These are phyloP conservation scores for Agriopis marginaria DNA, from an alignment of 2,888 invertebrate species.

Conservation along the genomic window DNA sequence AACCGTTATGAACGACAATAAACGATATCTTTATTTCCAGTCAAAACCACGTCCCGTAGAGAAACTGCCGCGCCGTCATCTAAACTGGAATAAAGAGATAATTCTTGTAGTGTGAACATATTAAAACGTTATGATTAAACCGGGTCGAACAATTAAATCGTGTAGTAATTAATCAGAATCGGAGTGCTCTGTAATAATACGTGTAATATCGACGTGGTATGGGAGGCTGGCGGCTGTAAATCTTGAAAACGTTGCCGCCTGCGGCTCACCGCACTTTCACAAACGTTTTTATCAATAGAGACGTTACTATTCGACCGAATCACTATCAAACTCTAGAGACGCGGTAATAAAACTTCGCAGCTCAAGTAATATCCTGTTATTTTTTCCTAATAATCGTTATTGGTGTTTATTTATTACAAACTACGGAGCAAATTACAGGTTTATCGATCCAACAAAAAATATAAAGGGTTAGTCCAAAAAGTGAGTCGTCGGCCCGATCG, in stretches of 20 bases:
- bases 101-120: constrained; percentile 71
- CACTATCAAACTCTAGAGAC: constrained; percentile 69
- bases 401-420: constrained; percentile 86
- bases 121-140: constrained; percentile 72
- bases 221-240: constrained; percentile 76
- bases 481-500: constrained; percentile 84
- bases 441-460: constrained; percentile 82
- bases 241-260: constrained; percentile 72
- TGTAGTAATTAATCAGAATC: constrained; percentile 78
- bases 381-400: constrained; percentile 86
- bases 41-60: constrained; percentile 70
- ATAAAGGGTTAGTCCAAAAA: constrained; percentile 85
- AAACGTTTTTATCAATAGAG: constrained; percentile 81
- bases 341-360: constrained; percentile 74
- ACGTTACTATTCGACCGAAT: constrained; percentile 79
- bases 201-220: constrained; percentile 76
- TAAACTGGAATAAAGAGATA: constrained; percentile 72
- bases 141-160: constrained; percentile 76
- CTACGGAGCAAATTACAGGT: constrained; percentile 83
- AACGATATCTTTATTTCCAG: constrained; percentile 74
- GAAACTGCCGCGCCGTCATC: constrained; percentile 63
- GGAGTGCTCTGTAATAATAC: constrained; percentile 80
- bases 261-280: constrained; percentile 78
- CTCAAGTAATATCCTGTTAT: constrained; percentile 84
- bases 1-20: constrained; percentile 66